Conservation (phyloP, 2,888 invertebrate species). For the Lasioglossum lativentre region DNA sequence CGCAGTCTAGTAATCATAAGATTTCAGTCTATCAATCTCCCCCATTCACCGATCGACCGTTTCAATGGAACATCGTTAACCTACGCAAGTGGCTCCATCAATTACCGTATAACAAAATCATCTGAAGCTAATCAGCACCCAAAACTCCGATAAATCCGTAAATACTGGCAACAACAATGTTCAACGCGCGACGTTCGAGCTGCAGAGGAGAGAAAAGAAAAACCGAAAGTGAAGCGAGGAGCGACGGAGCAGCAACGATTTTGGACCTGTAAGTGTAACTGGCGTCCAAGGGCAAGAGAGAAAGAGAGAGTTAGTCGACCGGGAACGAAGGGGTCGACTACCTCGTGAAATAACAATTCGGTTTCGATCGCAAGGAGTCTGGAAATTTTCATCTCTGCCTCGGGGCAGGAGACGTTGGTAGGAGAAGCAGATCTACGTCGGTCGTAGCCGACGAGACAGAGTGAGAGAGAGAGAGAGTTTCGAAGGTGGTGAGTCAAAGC, state of each 20-base stretch:
- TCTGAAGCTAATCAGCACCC: neutral
- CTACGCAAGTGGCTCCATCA: no score
- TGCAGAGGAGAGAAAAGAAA: conserved; percentile 8
- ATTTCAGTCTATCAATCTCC: no score
- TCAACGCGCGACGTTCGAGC: neutral
- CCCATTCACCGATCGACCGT: no score
- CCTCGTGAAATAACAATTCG: conserved; percentile 77
- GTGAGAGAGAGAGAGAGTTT: conserved; percentile 21
- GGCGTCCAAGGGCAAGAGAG: conserved; percentile 67
- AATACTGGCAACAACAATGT: neutral
- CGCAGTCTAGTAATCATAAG: neutral
- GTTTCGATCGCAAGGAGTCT: conserved; percentile 76
- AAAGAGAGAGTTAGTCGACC: conserved; percentile 58
- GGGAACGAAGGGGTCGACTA: conserved; percentile 68
- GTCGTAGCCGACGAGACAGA: conserved; percentile 39
- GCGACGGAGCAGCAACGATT: conserved; percentile 30
- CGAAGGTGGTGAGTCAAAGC: conserved; percentile 44
- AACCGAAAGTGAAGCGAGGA: conserved; percentile 37
- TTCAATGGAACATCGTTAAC: no score
- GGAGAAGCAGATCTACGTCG: conserved; percentile 48
- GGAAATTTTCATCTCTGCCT: conserved; percentile 76
- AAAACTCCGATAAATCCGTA: neutral
- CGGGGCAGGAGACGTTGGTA: conserved; percentile 63
- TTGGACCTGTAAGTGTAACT: conserved; percentile 44
- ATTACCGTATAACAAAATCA: neutral